Percentiles rank a stretch among this genome's conserved stretches.
phyloP scores from a whole-genome alignment of 1,140 invertebrate species.

The Glossosoma conforme region DNA sequence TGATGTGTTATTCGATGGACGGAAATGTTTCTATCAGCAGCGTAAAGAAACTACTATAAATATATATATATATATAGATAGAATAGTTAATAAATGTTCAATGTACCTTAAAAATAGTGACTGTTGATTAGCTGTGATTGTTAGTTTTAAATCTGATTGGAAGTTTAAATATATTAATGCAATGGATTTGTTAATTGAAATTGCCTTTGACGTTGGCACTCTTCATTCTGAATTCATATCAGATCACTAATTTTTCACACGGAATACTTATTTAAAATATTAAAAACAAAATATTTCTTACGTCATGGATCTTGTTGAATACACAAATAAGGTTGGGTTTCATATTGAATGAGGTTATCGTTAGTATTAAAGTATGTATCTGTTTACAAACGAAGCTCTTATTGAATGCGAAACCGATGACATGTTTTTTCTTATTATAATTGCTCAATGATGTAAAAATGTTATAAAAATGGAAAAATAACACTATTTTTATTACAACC shows the following conservation, averaged over 20 bases:
- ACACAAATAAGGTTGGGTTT: not conserved
- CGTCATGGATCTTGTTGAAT: conserved; percentile 8
- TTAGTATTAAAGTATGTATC: conserved; percentile 2
- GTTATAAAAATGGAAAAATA: not conserved
- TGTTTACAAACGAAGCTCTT: not conserved
- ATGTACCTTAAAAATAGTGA: conserved; percentile 32
- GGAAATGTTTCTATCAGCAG: not conserved
- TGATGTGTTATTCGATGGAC: conserved; percentile 1
- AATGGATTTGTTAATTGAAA: conserved; percentile 5
- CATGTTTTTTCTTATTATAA: not conserved
- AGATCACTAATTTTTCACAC: conserved; percentile 5
- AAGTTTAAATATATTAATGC: conserved; percentile 6
- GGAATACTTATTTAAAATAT: conserved; percentile 16
- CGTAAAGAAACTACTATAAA: no score
- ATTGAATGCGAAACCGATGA: conserved; percentile 1
- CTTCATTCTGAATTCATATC: conserved; percentile 18
- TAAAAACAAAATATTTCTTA: conserved; percentile 16
- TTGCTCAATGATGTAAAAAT: not conserved
- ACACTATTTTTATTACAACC: not conserved
- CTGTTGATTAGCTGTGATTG: conserved; percentile 33
- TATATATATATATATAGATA: conserved; percentile 7
- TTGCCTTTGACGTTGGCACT: conserved; percentile 21
- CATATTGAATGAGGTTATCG: not conserved
- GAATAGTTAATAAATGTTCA: conserved; percentile 31
- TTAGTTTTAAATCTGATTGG: conserved; percentile 21